Base-by-base conservation (phyloP, 2,113 vertebrate genomes). In the Oxyura jamaicensis region DNA sequence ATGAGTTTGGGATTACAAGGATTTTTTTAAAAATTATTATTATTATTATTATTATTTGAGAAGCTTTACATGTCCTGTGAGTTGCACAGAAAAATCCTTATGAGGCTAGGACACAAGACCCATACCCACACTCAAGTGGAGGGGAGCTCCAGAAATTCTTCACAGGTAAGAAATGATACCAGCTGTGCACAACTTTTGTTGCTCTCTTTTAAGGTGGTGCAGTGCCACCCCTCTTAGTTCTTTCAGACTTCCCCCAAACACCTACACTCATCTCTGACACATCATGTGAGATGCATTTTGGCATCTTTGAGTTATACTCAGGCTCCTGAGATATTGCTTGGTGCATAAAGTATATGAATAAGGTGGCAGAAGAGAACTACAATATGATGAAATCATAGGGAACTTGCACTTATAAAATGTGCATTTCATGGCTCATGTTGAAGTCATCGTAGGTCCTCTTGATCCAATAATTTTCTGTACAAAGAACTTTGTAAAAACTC, bases 251-350 rank as follows among this genome's bases (percentile, higher is more conserved):
- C 8, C 13, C 11, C 8, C 16, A 52, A 26, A 18, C n/a, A 25
- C 46, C 25, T 55, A 52, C 21, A 17, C 6, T 26, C 2, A 0
- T 12, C 25, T 53, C 50, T 82, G n/a, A 23, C 28, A 3, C 13
- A 19, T 6, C 4, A 0, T 50, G 25, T 68, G 16, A 22, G 42
- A 46, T 65, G 22, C 8, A 11, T 31, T 77, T 69, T 15, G 29
- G 13, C 25, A 2, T 26, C 10, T 63, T 58, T 0, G 0, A 35
- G 7, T 44, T 78, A 25, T 6, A 28, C 19, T 41, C 19, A 65
- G 36, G 17, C 13, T 26, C 77, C 21, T 36, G 36, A 86, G 31
- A 1, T 62, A 21, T 33, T 58, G 2, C 48, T 35, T 59, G 46
- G 3, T 53, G 15, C 75, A 35, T 60, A 33, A 86, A 93, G 7